Conservation (phyloP, 2,888 invertebrate genomes). For the Acleris cristana region DNA sequence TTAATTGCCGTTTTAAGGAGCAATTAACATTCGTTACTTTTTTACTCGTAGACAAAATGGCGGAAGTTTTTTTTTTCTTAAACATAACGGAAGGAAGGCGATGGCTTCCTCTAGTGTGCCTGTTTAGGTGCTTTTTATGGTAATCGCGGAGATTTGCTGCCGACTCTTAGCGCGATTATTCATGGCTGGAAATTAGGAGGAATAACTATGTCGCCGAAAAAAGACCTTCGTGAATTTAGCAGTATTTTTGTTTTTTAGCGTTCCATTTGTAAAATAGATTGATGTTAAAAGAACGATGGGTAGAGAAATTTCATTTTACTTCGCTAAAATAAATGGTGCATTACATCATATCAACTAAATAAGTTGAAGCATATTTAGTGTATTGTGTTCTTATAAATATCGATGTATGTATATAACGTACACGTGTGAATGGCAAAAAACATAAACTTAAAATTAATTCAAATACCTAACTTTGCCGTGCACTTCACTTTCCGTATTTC, state of each 20-base stretch:
- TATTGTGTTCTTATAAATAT: too few relatives aligned
- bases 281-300: neutral
- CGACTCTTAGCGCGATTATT: conserved; percentile 79
- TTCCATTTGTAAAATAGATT: neutral
- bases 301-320: too few relatives aligned
- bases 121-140: conserved; percentile 82
- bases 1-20: conserved; percentile 73
- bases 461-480: too few relatives aligned
- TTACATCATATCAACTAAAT: too few relatives aligned
- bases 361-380: too few relatives aligned
- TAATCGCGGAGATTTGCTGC: conserved; percentile 79
- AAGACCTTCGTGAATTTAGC: conserved; percentile 27
- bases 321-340: too few relatives aligned
- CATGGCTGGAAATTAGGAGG: conserved; percentile 70
- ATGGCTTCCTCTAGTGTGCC: conserved; percentile 68
- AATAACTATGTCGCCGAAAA: conserved; percentile 37
- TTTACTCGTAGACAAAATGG: conserved; percentile 68
- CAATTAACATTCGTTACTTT: conserved; percentile 77
- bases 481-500: conserved; percentile 1
- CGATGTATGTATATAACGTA: too few relatives aligned
- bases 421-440: too few relatives aligned
- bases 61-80: conserved; percentile 77
- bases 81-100: conserved; percentile 81
- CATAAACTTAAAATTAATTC: too few relatives aligned
- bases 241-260: conserved; percentile 5